Evolutionary conservation across 2,888 invertebrate genomes (phyloP).

Genomic region (Ornithoptera alexandrae): DNA sequence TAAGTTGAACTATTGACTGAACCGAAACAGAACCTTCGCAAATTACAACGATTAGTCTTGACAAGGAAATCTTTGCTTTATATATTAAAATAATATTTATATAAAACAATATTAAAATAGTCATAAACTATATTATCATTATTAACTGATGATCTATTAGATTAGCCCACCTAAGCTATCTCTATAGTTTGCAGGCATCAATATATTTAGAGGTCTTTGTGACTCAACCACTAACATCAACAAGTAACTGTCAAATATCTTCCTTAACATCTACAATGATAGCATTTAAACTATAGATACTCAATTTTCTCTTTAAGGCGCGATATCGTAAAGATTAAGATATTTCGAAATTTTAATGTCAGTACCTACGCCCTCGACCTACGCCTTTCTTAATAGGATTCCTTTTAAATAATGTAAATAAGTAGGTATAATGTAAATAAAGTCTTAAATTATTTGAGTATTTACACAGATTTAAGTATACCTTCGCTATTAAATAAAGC

Average conservation of each 20-base stretch:
- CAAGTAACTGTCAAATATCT: not conserved
- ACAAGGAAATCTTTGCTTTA: too few relatives aligned
- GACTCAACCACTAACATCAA: not conserved
- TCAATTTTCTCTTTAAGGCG: slow-evolving; percentile 35
- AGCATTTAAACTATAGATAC: slow-evolving; percentile 31
- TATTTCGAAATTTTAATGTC: slow-evolving; percentile 31
- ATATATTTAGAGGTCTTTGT: not conserved
- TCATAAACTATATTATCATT: too few relatives aligned
- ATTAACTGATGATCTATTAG: too few relatives aligned
- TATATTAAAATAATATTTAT: too few relatives aligned
- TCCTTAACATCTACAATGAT: slow-evolving; percentile 7
- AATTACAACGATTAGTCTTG: too few relatives aligned
- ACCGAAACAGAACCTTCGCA: too few relatives aligned
- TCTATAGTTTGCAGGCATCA: not conserved
- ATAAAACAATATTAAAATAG: too few relatives aligned
- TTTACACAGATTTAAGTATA: not conserved
- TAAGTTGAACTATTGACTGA: too few relatives aligned
- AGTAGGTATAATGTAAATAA: slow-evolving; percentile 10
- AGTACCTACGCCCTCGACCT: slow-evolving; percentile 30
- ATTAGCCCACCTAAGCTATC: too few relatives aligned
- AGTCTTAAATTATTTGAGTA: not conserved
- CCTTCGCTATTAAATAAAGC: not conserved
- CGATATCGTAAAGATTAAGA: slow-evolving; percentile 42
- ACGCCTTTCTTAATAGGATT: slow-evolving; percentile 11
- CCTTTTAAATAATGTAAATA: slow-evolving; percentile 12